A percentile compares a stretch with the other conserved stretches of the same genome.
Evolutionary conservation across 2,888 invertebrate species (phyloP).

Genomic region (Ophonus ardosiacus): DNA sequence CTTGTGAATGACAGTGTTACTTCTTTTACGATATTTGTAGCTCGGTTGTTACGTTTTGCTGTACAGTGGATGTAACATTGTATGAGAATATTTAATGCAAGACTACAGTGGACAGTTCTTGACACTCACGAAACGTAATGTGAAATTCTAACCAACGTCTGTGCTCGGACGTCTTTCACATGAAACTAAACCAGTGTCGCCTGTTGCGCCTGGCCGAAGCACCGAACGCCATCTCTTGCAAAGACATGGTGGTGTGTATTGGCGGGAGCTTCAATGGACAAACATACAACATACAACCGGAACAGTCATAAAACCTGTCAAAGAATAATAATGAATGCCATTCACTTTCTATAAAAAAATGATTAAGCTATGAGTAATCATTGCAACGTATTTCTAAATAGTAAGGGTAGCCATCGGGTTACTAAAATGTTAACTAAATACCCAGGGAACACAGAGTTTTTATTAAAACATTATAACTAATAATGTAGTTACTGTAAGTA

Average conservation of each 20-base stretch:
- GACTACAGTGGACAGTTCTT: background rate
- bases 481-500: no score
- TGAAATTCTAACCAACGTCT: constrained; percentile 38
- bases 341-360: no score
- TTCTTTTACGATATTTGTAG: background rate
- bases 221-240: constrained; percentile 16
- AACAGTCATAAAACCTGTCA: background rate
- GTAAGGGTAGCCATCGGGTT: no score
- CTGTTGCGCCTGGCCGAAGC: constrained; percentile 26
- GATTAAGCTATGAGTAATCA: no score
- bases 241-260: background rate
- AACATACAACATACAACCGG: background rate
- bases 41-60: constrained; percentile 16
- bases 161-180: constrained; percentile 12
- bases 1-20: constrained; percentile 24
- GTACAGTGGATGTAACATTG: background rate
- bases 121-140: constrained; percentile 31
- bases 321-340: no score
- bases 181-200: constrained; percentile 28
- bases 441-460: no score
- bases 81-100: background rate
- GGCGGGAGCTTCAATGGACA: constrained; percentile 20
- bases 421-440: no score
- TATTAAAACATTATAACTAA: no score
- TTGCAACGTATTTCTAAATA: no score